Percentiles rank a stretch among this genome's conserved stretches.
phyloP scores from a whole-genome alignment of 2,113 vertebrate genomes.

The Charina bottae region DNA sequence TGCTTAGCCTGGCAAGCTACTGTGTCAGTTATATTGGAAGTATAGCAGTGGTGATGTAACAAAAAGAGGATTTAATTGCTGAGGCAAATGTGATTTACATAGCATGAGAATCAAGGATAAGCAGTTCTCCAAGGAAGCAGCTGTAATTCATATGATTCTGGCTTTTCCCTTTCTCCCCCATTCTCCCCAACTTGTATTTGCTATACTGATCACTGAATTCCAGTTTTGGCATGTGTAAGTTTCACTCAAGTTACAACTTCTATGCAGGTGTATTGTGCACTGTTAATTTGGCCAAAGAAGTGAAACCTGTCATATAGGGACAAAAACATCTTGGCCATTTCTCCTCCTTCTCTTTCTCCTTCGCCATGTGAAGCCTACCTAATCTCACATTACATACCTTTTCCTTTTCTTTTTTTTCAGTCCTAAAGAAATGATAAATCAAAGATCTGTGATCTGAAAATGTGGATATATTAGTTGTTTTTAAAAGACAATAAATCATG shows the following conservation, averaged over 20 bases:
- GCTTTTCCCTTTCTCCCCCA: accelerated
- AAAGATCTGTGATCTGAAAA: not conserved
- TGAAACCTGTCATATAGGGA: no score
- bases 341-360: not conserved
- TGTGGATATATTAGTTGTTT: not conserved
- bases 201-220: constrained; percentile 2
- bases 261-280: not conserved
- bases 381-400: not conserved
- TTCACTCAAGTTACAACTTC: constrained; percentile 11
- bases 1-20: constrained; percentile 10
- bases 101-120: constrained; percentile 46
- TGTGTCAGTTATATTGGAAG: constrained; percentile 32
- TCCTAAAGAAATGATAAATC: not conserved
- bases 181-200: not conserved
- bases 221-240: accelerated
- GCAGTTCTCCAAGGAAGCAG: constrained; percentile 26
- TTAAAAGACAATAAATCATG: not conserved
- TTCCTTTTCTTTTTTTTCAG: not conserved
- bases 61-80: constrained; percentile 58
- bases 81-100: constrained; percentile 59
- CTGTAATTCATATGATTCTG: constrained; percentile 27
- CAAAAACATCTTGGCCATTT: not conserved
- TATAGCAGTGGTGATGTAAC: constrained; percentile 41
- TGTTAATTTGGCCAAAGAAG: not conserved
- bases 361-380: not conserved